Percentiles rank a stretch among this genome's conserved stretches.
Conservation (phyloP, 2,888 invertebrate species). For the Exocentrus adspersus region DNA sequence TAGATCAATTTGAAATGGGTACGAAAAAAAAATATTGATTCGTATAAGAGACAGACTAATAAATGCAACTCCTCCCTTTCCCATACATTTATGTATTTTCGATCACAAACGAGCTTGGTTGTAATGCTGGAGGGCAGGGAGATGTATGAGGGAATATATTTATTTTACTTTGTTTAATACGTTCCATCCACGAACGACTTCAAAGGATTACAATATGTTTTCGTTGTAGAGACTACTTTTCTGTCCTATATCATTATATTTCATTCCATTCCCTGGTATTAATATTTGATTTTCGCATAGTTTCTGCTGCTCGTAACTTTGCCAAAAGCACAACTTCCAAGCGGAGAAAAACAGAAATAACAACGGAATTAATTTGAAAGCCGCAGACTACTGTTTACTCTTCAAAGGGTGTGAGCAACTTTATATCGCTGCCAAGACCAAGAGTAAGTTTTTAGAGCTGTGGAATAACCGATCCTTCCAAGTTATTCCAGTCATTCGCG, state of each 20-base stretch:
- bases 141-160: slow-evolving; percentile 24
- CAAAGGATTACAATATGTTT: slow-evolving; percentile 24
- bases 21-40: slow-evolving; percentile 27
- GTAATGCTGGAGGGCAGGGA: slow-evolving; percentile 23
- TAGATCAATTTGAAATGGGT: slow-evolving; percentile 31
- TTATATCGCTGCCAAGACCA: not conserved
- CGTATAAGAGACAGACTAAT: slow-evolving; percentile 20
- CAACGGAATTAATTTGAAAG: not conserved
- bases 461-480: no score
- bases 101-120: slow-evolving; percentile 21
- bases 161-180: slow-evolving; percentile 29
- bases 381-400: not conserved
- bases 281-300: slow-evolving; percentile 18
- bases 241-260: slow-evolving; percentile 16
- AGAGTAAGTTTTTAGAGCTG: not conserved
- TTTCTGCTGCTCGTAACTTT: slow-evolving; percentile 9
- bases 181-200: slow-evolving; percentile 24
- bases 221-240: slow-evolving; percentile 6
- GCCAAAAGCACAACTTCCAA: slow-evolving; percentile 1
- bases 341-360: slow-evolving; percentile 4
- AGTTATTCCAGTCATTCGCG: no score
- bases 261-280: slow-evolving; percentile 16
- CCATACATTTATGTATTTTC: slow-evolving; percentile 31
- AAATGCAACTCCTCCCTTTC: slow-evolving; percentile 5
- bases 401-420: not conserved